Percentiles rank a stretch among this genome's conserved stretches.
Conservation (phyloP, 2,797 vertebrate species). For the Aselliscus stoliczkanus region DNA sequence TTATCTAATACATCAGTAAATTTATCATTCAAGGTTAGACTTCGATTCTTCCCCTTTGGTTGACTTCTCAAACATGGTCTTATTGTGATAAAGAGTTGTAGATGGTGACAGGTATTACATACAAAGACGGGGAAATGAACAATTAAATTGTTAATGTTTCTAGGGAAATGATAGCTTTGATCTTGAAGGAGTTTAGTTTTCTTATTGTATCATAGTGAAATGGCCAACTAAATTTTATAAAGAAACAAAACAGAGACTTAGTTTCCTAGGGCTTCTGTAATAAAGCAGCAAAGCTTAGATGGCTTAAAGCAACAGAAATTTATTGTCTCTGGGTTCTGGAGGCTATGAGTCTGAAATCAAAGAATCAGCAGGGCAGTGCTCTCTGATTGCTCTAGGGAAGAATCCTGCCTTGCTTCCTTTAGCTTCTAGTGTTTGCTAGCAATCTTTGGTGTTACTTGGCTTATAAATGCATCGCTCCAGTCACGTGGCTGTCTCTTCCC, state of each 20-base stretch:
- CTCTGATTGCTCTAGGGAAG: neutral
- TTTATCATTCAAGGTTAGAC: constrained; percentile 7
- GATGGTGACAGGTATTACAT: neutral
- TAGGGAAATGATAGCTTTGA: neutral
- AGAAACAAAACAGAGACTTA: constrained; percentile 38
- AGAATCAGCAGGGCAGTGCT: neutral
- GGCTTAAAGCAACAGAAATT: neutral
- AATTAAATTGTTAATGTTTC: neutral
- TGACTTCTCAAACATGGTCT: neutral
- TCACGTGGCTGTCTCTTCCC: neutral
- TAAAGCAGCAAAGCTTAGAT: neutral
- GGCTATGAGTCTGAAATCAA: neutral
- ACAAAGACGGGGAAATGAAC: neutral
- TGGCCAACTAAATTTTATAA: neutral
- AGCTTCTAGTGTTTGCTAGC: neutral
- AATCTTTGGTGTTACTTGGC: neutral
- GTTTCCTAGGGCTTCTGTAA: neutral
- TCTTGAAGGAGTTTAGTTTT: constrained; percentile 29
- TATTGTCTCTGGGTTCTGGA: neutral
- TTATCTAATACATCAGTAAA: neutral
- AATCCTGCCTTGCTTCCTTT: neutral
- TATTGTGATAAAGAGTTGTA: neutral
- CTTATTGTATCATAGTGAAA: neutral
- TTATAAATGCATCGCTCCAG: neutral
- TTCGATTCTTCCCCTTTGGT: neutral